Conservation (phyloP, 2,797 vertebrate genomes). For the Chelon labrosus region DNA sequence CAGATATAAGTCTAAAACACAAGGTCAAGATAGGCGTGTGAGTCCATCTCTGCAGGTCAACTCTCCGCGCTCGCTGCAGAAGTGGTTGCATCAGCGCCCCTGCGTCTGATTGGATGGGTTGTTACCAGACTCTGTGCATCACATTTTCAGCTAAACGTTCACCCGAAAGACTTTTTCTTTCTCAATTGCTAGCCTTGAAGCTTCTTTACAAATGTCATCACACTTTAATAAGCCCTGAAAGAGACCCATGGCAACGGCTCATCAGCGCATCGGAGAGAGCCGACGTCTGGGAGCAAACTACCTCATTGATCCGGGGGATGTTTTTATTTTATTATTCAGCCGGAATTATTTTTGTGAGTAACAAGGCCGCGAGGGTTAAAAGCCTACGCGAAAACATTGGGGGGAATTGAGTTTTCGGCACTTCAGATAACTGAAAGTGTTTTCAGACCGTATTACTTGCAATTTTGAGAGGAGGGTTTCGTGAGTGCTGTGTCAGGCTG, state of each 20-base stretch:
- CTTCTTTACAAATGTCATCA: slow-evolving; percentile 18
- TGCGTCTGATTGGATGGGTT: slow-evolving; percentile 18
- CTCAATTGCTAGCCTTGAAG: background rate
- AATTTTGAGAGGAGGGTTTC: background rate
- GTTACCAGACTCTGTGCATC: slow-evolving; percentile 15
- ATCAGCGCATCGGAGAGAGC: slow-evolving; percentile 12
- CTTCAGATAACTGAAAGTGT: background rate
- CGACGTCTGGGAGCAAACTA: slow-evolving; percentile 25
- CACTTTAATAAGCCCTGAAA: slow-evolving; percentile 22
- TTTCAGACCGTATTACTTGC: background rate
- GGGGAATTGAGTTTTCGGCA: slow-evolving; percentile 3
- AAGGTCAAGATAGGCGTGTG: background rate
- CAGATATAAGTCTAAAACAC: background rate
- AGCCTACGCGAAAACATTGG: background rate
- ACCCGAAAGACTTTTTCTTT: background rate
- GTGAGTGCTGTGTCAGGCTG: background rate
- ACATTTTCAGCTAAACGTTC: background rate
- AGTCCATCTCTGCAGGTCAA: background rate
- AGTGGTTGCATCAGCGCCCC: slow-evolving; percentile 20
- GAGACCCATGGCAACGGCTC: background rate
- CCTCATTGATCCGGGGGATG: slow-evolving; percentile 16
- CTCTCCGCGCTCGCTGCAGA: slow-evolving; percentile 1
- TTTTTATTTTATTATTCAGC: slow-evolving; percentile 27
- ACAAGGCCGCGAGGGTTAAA: background rate
- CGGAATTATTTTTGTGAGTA: slow-evolving; percentile 18